Evolutionary conservation across 2,888 invertebrate species (phyloP).

Genomic region (Drosophila pegasa): DNA sequence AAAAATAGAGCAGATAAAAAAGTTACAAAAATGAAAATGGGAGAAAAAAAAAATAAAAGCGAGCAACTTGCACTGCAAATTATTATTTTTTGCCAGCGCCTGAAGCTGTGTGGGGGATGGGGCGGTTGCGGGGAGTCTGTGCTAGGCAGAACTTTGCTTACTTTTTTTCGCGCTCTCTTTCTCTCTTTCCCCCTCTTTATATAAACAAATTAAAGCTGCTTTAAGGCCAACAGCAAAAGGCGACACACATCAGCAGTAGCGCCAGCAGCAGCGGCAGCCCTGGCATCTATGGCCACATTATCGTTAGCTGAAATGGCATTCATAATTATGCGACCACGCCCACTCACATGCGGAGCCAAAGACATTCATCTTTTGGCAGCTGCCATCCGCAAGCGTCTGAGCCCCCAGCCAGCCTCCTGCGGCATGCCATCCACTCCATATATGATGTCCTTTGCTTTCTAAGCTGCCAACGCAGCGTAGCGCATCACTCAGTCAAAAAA

Average conservation of each 20-base stretch:
- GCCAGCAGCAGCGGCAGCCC: constrained; percentile 1
- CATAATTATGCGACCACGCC: constrained; percentile 69
- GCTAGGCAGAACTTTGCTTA: constrained; percentile 14
- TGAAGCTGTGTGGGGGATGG: constrained; percentile 4
- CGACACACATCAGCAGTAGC: constrained; percentile 16
- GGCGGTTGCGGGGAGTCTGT: not conserved
- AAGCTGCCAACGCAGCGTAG: constrained; percentile 54
- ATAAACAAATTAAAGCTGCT: constrained; percentile 58
- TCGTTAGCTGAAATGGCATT: constrained; percentile 59
- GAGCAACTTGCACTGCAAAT: constrained; percentile 74
- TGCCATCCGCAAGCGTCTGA: constrained; percentile 12
- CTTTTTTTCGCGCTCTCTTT: constrained; percentile 1
- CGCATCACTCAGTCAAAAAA: constrained; percentile 78
- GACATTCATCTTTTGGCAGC: constrained; percentile 63
- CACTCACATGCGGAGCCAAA: constrained; percentile 41
- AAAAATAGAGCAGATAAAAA: constrained; percentile 25
- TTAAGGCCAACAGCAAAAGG: constrained; percentile 32
- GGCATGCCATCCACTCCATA: constrained; percentile 6
- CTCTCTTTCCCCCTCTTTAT: not conserved
- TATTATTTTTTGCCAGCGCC: constrained; percentile 70
- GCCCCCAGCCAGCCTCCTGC: too few species aligned
- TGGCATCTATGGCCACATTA: constrained; percentile 34
- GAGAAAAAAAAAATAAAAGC: constrained; percentile 28
- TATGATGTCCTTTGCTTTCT: constrained; percentile 38
- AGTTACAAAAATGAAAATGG: constrained; percentile 6